Evolutionary conservation across 2,113 vertebrate genomes (phyloP).

Genomic region (Bucco capensis): DNA sequence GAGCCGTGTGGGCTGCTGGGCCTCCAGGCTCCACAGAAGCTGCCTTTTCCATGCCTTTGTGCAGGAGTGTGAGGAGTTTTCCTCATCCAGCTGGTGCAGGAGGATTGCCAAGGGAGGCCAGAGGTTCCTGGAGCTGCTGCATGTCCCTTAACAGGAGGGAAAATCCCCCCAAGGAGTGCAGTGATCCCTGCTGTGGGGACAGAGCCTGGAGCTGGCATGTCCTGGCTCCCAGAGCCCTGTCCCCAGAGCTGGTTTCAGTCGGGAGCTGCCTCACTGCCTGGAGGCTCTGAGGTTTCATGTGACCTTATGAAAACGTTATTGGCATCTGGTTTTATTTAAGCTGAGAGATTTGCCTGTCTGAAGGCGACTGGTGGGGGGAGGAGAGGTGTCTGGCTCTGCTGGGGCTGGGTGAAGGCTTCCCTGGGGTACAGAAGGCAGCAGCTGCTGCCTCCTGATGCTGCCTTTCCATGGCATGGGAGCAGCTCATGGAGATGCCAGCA

Average conservation of each 20-base stretch:
- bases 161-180: neutral
- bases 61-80: neutral
- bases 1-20: accelerated
- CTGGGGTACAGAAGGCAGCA: neutral
- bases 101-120: neutral
- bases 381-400: neutral
- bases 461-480: neutral
- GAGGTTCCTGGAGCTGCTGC: neutral
- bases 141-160: neutral
- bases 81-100: neutral
- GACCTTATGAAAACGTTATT: constrained; percentile 30
- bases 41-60: neutral
- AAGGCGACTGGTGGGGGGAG: neutral
- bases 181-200: neutral
- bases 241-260: neutral
- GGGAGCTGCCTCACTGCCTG: neutral
- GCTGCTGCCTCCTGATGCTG: neutral
- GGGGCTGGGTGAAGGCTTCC: neutral
- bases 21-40: neutral
- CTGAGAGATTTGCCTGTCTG: neutral
- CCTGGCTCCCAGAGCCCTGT: neutral
- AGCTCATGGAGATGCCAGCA: neutral
- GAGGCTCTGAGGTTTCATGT: neutral
- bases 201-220: neutral
- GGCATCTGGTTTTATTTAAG: constrained; percentile 63